Evolutionary conservation across 2,797 vertebrate species (phyloP).

Genomic region (Acipenser transmontanus): DNA sequence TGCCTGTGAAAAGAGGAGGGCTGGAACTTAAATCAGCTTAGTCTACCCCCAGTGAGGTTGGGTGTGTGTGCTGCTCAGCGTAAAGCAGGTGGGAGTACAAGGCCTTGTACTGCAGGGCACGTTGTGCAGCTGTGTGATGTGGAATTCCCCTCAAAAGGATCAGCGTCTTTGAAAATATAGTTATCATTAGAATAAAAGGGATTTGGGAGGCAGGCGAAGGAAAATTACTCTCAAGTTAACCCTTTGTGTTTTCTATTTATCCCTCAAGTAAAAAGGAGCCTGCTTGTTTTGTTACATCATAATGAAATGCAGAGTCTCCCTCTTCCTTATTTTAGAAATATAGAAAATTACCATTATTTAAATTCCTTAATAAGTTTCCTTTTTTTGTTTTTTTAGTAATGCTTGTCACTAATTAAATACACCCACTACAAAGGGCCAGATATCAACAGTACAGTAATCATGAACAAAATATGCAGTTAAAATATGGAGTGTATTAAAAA

Average conservation of each 20-base stretch:
- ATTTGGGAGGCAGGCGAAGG: conserved; percentile 10
- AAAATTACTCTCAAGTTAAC: conserved; percentile 8
- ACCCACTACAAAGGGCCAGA: background rate
- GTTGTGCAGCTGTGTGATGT: conserved; percentile 57
- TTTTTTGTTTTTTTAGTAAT: conserved; percentile 56
- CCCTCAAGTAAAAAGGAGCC: too few species aligned
- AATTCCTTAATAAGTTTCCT: conserved; percentile 30
- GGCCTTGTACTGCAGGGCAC: conserved; percentile 41
- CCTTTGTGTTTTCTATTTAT: too few species aligned
- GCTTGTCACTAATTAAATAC: conserved; percentile 63
- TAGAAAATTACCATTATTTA: too few species aligned
- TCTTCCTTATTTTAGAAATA: too few species aligned
- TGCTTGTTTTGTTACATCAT: too few species aligned
- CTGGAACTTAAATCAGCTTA: background rate
- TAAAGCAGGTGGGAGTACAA: conserved; percentile 48
- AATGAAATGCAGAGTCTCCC: too few species aligned
- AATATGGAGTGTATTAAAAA: background rate
- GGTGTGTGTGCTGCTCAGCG: conserved; percentile 35
- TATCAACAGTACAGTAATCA: background rate
- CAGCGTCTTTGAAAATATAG: conserved; percentile 52
- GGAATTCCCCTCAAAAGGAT: conserved; percentile 77
- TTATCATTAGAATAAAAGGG: conserved; percentile 35
- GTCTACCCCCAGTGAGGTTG: conserved; percentile 28
- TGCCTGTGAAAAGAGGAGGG: conserved; percentile 1
- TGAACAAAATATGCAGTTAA: background rate